These are phyloP conservation scores for Turdus rufiventris DNA, from an alignment of 2,113 vertebrate genomes.

Conservation along the genomic window DNA sequence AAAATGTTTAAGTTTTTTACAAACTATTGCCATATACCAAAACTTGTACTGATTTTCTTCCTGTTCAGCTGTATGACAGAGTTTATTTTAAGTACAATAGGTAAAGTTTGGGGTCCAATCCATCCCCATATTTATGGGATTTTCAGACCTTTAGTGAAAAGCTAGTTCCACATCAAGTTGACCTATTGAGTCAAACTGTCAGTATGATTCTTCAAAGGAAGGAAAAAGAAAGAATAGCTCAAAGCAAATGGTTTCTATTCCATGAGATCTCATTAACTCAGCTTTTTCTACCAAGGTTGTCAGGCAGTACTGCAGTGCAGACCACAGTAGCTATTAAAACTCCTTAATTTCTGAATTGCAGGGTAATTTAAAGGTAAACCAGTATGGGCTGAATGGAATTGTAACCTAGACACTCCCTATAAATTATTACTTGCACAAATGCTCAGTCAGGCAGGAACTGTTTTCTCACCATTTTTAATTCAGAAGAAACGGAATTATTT, in stretches of 20 bases:
- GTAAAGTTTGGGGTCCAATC: background rate
- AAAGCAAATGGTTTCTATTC: conserved; percentile 17
- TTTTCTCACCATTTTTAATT: background rate
- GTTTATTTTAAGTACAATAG: background rate
- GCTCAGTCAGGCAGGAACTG: background rate
- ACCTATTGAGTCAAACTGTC: conserved; percentile 16
- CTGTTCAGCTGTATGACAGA: background rate
- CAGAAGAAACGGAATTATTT: background rate
- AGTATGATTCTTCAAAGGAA: conserved; percentile 12
- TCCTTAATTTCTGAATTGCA: conserved; percentile 3
- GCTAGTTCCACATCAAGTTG: background rate
- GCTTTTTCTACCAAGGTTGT: background rate
- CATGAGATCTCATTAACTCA: background rate
- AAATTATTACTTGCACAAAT: background rate
- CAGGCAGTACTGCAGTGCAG: background rate
- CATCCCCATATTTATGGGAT: background rate
- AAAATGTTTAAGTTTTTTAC: background rate
- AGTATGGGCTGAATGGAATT: background rate
- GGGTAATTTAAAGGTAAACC: conserved; percentile 12
- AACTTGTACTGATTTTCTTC: background rate
- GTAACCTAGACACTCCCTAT: background rate
- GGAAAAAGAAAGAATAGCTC: background rate
- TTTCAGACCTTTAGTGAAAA: conserved; percentile 2
- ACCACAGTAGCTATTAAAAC: background rate
- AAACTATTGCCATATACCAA: background rate